These are phyloP conservation scores for Eupithecia vulgata DNA, from an alignment of 2,888 invertebrate genomes.

Conservation along the genomic window DNA sequence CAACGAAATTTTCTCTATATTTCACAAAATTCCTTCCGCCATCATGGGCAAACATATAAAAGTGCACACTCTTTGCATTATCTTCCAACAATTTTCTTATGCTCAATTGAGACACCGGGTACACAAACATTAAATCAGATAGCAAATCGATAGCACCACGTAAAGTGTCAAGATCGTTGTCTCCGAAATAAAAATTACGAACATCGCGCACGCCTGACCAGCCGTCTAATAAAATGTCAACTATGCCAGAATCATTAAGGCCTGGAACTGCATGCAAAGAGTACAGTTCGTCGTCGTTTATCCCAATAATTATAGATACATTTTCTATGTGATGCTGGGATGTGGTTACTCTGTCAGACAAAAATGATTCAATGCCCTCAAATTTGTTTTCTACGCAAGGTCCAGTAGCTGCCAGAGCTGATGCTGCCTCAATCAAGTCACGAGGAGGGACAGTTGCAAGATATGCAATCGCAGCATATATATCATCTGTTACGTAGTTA, in stretches of 20 bases:
- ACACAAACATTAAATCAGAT: conserved; percentile 54
- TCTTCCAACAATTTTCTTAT: conserved; percentile 18
- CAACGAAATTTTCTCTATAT: conserved; percentile 47
- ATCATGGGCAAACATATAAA: conserved; percentile 60
- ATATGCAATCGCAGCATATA: conserved; percentile 54
- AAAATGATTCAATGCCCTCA: conserved; percentile 50
- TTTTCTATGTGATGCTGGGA: conserved; percentile 36
- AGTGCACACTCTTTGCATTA: conserved; percentile 22
- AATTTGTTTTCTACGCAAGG: conserved; percentile 60
- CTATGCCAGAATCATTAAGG: not conserved
- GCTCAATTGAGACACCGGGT: conserved; percentile 43
- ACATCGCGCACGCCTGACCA: conserved; percentile 50
- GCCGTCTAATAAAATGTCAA: conserved; percentile 26
- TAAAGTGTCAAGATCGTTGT: conserved; percentile 48
- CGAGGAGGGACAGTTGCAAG: conserved; percentile 50
- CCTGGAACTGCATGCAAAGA: conserved; percentile 4
- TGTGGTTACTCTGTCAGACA: conserved; percentile 44
- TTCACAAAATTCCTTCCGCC: conserved; percentile 61
- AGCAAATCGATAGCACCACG: conserved; percentile 47
- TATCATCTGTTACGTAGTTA: conserved; percentile 51
- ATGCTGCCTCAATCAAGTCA: conserved; percentile 51
- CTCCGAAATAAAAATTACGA: conserved; percentile 62
- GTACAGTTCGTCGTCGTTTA: conserved; percentile 51
- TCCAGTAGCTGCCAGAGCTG: conserved; percentile 40
- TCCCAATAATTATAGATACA: conserved; percentile 55